These are phyloP conservation scores for Lontra canadensis DNA, from an alignment of 2,113 vertebrate species.

Conservation along the genomic window DNA sequence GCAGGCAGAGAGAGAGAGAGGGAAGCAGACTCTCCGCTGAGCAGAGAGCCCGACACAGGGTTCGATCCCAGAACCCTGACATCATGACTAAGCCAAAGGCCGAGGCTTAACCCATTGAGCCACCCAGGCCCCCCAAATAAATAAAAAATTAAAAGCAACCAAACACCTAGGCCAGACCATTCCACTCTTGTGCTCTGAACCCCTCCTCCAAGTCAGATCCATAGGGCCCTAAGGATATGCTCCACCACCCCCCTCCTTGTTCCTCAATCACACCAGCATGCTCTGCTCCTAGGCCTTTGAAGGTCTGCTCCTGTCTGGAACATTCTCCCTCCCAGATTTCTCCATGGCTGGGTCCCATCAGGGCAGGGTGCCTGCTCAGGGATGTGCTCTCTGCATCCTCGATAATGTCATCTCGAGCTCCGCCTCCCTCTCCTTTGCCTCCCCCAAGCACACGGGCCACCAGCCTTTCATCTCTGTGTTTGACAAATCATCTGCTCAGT, in stretches of 20 bases:
- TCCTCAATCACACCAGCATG: neutral
- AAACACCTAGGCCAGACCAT: no score
- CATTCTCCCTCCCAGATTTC: neutral
- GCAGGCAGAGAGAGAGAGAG: no score
- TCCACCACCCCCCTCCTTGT: neutral
- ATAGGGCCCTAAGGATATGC: neutral
- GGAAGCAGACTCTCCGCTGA: no score
- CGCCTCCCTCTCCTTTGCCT: neutral
- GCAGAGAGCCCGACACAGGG: no score
- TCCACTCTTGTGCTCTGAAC: neutral
- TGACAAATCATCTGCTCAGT: neutral
- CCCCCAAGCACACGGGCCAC: accelerated
- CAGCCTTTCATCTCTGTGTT: neutral
- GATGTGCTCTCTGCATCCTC: neutral
- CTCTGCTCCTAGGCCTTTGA: neutral
- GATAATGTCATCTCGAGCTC: no score
- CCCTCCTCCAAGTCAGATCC: neutral
- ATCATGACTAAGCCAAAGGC: no score
- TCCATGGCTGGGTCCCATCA: neutral
- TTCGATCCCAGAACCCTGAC: no score
- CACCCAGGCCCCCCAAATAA: no score
- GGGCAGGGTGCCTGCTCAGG: neutral
- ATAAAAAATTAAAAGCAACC: no score
- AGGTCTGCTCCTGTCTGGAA: neutral
- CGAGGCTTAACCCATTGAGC: no score